These are phyloP conservation scores for Epirrhoe tristata DNA, from an alignment of 2,888 invertebrate genomes.

Conservation along the genomic window DNA sequence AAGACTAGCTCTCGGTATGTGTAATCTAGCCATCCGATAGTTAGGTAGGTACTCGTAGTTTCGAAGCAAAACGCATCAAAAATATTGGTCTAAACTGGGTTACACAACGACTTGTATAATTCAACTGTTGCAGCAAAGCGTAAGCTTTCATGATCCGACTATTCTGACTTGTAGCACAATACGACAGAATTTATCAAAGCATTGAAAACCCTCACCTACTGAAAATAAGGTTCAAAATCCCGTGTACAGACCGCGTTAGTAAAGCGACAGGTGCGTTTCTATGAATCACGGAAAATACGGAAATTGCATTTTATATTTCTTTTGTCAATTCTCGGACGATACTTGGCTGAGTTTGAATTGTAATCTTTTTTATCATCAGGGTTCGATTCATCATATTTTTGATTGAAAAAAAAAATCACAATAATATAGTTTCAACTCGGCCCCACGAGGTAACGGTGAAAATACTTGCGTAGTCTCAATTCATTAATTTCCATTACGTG, in stretches of 20 bases:
- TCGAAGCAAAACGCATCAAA: neutral
- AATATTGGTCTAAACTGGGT: neutral
- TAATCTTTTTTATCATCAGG: neutral
- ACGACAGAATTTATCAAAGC: neutral
- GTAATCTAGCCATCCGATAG: too few relatives aligned
- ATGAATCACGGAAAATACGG: constrained; percentile 7
- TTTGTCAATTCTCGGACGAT: constrained; percentile 2
- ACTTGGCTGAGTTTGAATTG: neutral
- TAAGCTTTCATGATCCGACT: constrained; percentile 1
- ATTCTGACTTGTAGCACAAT: neutral
- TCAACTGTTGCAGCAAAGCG: constrained; percentile 1
- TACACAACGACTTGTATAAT: neutral
- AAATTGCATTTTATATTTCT: constrained; percentile 3
- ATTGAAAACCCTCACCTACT: neutral
- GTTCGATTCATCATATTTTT: neutral
- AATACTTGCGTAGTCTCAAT: too few relatives aligned
- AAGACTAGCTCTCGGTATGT: too few relatives aligned
- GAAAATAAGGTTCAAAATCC: neutral
- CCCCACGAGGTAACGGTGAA: too few relatives aligned
- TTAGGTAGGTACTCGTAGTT: neutral
- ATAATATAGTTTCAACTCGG: too few relatives aligned
- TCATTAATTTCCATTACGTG: too few relatives aligned
- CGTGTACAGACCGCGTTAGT: neutral
- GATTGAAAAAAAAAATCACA: neutral
- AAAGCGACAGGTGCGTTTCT: constrained; percentile 6